A percentile compares a stretch with the other conserved stretches of the same genome.
Conservation (phyloP, 2,888 invertebrate species). For the Abrostola tripartita region DNA sequence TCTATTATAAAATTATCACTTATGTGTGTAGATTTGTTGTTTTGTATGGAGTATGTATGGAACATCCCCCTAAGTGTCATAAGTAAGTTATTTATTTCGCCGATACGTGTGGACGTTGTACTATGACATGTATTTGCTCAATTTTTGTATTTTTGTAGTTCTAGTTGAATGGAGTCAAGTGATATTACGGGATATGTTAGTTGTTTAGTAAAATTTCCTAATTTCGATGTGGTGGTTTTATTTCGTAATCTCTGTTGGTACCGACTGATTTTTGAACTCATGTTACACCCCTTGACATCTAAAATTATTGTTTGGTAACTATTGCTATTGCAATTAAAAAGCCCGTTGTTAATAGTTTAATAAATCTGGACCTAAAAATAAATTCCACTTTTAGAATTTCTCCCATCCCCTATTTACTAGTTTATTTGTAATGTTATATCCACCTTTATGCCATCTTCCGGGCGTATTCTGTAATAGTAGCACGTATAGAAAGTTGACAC, state of each 20-base stretch:
- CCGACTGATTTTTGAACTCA: too few relatives aligned
- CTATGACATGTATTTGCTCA: slow-evolving; percentile 78
- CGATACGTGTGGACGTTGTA: slow-evolving; percentile 51
- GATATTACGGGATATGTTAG: slow-evolving; percentile 88
- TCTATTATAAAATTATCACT: not conserved
- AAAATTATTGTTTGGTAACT: too few relatives aligned
- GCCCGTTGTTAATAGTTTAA: too few relatives aligned
- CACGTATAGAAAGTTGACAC: too few relatives aligned
- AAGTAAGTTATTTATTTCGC: slow-evolving; percentile 61
- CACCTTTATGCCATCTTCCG: too few relatives aligned
- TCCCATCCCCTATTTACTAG: too few relatives aligned
- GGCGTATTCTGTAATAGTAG: too few relatives aligned
- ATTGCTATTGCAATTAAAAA: too few relatives aligned
- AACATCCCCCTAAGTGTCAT: slow-evolving; percentile 67
- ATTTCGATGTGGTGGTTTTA: slow-evolving; percentile 56
- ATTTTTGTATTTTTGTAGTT: slow-evolving; percentile 72
- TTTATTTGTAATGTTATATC: too few relatives aligned
- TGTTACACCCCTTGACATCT: too few relatives aligned
- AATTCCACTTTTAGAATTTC: too few relatives aligned
- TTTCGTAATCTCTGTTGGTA: slow-evolving; percentile 14
- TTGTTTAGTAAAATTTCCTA: slow-evolving; percentile 80
- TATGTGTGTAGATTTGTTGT: not conserved
- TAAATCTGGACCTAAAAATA: too few relatives aligned
- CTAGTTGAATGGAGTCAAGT: slow-evolving; percentile 83
- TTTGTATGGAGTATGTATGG: slow-evolving; percentile 2